Base-by-base conservation (phyloP, 2,113 vertebrate genomes). In the Naja naja region DNA sequence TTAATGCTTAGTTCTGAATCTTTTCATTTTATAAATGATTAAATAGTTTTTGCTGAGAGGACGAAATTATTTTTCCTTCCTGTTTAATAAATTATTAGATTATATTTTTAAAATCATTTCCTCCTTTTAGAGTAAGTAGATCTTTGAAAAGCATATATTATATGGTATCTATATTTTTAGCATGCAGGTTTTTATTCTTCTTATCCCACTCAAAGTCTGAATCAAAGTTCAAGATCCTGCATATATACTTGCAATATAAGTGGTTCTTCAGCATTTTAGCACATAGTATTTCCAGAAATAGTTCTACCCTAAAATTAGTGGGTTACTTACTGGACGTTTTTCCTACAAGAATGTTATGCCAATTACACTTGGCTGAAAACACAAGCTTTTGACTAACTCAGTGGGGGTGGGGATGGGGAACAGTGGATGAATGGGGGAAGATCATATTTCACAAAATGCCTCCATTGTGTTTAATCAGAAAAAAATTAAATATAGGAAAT, bases 261-360 rank as follows among this genome's bases (percentile, higher is more conserved):
- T 85, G 2, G 25, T 94, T 96, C 69, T 92, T 93, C 52, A 90
- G 85, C 88, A 94, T 81, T 93, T 85, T 87, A 69, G 3, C 92
- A 91, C 88, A 54, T 22, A 93, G 85, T 60, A 89, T 92, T 92
- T 94, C 93, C 93, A 95, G 93, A 95, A 96, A 91, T 85, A 94
- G 58, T 93, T 95, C 86, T 91, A 95, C 86, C 92, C 91, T 93
- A 93, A 90, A 96, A 96, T 95, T 90, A 95, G 91, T 96, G 93
- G 94, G 58, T 94, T 94, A 94, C 92, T 86, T 95, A 92, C 64
- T 89, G 86, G 94, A 27, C 1, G 0, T 95, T 93, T 89, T 88
- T 90, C 43, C 52, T 1, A 3, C 87, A 96, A 94, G 55, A 92
- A 94, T 53, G 25, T 93, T 96, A 89, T 93, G 89, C 92, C 54